Evolutionary conservation across 2,888 invertebrate species (phyloP), one percentile per base, ranked within the genome.

Genomic region (Xestia sexstrigata): DNA sequence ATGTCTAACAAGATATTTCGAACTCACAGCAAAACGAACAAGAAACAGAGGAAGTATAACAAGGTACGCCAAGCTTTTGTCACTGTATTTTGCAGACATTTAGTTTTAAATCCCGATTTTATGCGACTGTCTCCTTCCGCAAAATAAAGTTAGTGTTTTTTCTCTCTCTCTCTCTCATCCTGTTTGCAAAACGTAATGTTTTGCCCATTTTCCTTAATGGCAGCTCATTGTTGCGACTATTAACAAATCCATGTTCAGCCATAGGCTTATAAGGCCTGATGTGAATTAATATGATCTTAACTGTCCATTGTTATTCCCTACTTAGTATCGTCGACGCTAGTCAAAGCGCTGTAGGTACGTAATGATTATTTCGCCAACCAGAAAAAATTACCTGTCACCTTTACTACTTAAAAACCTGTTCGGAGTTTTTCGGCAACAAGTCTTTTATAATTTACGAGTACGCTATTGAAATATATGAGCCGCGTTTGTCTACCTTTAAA

Each of bases 1-100:
- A 93, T 95, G 90, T 91, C 94, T 0, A 95, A 93, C 76, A 91
- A 94, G 67, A 88, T 94, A 67, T 96, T 96, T 79, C 89, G 93
- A n/a, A 70, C 89, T 20, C 87, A 91, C 35, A 81, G 92, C 0
- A 92, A 91, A 74, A 88, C 84, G 30, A 89, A 89, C 5, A 90
- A 87, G 60, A 90, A 88, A 52, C 89, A 92, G 63, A 91, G 88
- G 72, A 92, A 84, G 71, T 92, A 89, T 83, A 92, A 91, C 79
- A 96, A 95, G 94, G 96, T 95, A 89, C 17, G 26, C 17, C 23
- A 23, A 69, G 58, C 69, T 49, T 60, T 49, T 62, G 11, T 72
- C 23, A 20, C 42, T n/a, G 3, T 73, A 26, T 74, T 58, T 72
- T 58, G 30, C 2, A 23, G 15, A 63, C 42, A 63, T 8, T 17